Evolutionary conservation across 2,797 vertebrate genomes (phyloP), one percentile per base, ranked within the genome.

Genomic region (Microtus obscurus): DNA sequence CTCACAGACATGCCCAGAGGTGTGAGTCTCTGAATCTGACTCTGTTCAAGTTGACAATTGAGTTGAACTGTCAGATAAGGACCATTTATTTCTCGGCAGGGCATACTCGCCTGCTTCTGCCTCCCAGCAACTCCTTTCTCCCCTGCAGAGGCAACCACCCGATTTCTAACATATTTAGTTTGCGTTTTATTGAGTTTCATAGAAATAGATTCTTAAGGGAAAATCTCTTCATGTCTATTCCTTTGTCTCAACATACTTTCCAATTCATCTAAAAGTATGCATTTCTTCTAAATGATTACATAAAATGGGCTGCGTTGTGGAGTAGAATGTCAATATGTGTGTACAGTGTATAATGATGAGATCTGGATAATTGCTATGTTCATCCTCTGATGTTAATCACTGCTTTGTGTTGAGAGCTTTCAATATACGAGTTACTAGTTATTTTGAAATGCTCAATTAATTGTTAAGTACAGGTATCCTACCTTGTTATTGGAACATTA

Each of bases 51-150:
- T 27, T 71, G 85, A 71, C 48, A 86, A 27, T n/a, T 51, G 53
- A 69, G 43, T n/a, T 69, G 11, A 40, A 40, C 14, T 40, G 48
- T 73, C 51, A 43, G 56, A 37, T 43, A 59, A 87, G 17, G 80
- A 67, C 63, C 17, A 34, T 91, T 93, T 90, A n/a, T 92, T 93
- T 92, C 73, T 59, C 6, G 31, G 59, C n/a, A n/a, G 37, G 86
- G 21, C 5, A 67, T 14, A 81, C 27, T 43, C 8, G 2, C 2
- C 4, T 56, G 7, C 19, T 2, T 31, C 21, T 10, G 6, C 3
- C 78, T 89, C 45, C 40, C n/a, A 93, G 27, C 19, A 88, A 21
- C 43, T 69, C 48, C 0, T 19, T 71, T 31, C 29, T 5, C 13
- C 1, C 25, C 27, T 90, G 4, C 73, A 56, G 40, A 87, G 13